Evolutionary conservation across 2,888 invertebrate species (phyloP).

Genomic region (Cloeon dipterum): DNA sequence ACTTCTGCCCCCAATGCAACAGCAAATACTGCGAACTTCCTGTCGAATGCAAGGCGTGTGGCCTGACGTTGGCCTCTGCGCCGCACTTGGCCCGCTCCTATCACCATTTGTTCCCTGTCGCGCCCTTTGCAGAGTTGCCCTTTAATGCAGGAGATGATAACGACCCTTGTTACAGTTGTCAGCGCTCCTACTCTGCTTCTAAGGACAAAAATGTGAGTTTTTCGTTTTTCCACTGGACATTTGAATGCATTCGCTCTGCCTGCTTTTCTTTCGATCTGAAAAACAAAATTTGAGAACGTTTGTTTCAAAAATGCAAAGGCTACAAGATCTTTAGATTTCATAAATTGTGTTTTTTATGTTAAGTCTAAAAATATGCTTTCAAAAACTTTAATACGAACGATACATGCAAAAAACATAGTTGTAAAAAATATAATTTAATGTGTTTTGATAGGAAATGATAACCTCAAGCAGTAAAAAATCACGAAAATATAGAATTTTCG

Average conservation of each 20-base stretch:
- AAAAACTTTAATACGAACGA: too few relatives aligned
- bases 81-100: constrained; percentile 95
- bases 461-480: too few relatives aligned
- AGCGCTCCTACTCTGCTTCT: constrained; percentile 37
- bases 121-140: constrained; percentile 51
- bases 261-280: background rate
- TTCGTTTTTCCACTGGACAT: background rate
- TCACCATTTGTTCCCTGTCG: constrained; percentile 89
- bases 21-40: constrained; percentile 97
- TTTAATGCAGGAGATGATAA: constrained; percentile 27
- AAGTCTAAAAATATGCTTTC: too few relatives aligned
- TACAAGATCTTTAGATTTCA: too few relatives aligned
- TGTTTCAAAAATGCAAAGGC: too few relatives aligned
- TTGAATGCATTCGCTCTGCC: too few relatives aligned
- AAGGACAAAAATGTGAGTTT: constrained; percentile 44
- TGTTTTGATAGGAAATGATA: too few relatives aligned
- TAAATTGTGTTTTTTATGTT: too few relatives aligned
- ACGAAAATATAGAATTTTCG: too few relatives aligned
- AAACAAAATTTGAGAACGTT: too few relatives aligned
- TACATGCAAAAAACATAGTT: too few relatives aligned
- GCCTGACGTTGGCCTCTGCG: constrained; percentile 87
- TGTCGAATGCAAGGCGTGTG: constrained; percentile 88
- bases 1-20: constrained; percentile 85
- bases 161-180: constrained; percentile 48
- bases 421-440: too few relatives aligned